phyloP scores from a whole-genome alignment of 2,797 vertebrate species.

The Pangasius larnaudii region DNA sequence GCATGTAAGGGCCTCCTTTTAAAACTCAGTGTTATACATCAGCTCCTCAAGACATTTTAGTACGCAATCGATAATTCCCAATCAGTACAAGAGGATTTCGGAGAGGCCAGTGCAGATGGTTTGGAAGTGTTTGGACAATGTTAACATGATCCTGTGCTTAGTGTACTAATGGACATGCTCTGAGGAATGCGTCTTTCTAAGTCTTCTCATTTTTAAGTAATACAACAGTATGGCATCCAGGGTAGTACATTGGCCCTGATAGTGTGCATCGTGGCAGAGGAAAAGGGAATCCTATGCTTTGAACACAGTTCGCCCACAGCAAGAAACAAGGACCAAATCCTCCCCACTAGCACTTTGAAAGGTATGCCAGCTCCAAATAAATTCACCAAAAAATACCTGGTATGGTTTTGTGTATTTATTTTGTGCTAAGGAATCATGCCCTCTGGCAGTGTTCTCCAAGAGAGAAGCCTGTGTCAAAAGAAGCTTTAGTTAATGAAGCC shows the following conservation, averaged over 20 bases:
- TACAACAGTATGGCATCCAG: conserved; percentile 57
- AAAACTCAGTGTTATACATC: conserved; percentile 78
- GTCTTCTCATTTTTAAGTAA: conserved; percentile 64
- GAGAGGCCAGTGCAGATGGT: neutral
- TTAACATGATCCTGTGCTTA: conserved; percentile 74
- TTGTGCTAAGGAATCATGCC: conserved; percentile 54
- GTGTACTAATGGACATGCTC: conserved; percentile 71
- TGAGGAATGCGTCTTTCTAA: conserved; percentile 62
- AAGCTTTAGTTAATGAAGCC: conserved; percentile 73
- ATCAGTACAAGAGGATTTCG: neutral
- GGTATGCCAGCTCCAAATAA: conserved; percentile 47
- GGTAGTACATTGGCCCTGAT: conserved; percentile 50
- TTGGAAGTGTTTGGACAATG: conserved; percentile 69
- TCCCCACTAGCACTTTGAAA: conserved; percentile 57
- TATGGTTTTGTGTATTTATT: conserved; percentile 60
- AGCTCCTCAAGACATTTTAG: conserved; percentile 60
- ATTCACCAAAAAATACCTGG: conserved; percentile 61
- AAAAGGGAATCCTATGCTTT: conserved; percentile 53
- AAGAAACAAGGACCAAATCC: conserved; percentile 57
- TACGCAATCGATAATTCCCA: neutral
- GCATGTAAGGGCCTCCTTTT: conserved; percentile 72
- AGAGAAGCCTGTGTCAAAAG: conserved; percentile 64
- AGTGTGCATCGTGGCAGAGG: conserved; percentile 42
- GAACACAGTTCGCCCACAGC: conserved; percentile 59
- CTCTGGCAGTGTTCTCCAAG: conserved; percentile 63